Base-by-base conservation (phyloP, 2,797 vertebrate species). In the Centroberyx gerrardi region DNA sequence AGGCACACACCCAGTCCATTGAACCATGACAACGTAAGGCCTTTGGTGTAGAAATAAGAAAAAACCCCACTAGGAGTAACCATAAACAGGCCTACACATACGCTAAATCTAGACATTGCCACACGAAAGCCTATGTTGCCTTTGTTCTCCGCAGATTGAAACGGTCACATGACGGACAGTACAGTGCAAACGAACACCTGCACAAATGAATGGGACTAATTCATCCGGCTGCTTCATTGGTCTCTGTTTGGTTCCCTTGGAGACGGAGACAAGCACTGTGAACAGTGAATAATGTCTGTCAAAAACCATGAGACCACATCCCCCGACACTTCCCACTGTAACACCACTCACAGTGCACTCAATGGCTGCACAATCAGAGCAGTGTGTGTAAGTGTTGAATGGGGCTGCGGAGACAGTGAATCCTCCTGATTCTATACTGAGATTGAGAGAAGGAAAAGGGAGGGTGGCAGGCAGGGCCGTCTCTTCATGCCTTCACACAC, bases 281-380 rank as follows among this genome's bases (percentile, higher is more conserved):
- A 86, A 88, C 69, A 84, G 66, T 59, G 85, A 88, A 88, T 75
- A 85, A 74, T 86, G 88, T 89, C 87, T 86, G 78, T 88, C 87
- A 83, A 86, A 87, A 90, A 78, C 42, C 87, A 85, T 85, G 85
- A 83, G 86, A 85, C 82, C 62, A 81, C 78, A 52, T 90, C 90
- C 90, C 84, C 87, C 62, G 86, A 85, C 62, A 82, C 90, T 86
- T 91, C 87, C 82, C 86, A 88, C 86, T 92, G 91, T 92, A 91
- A 83, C 80, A 72, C 72, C 80, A 64, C 75, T 80, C 65, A 53
- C 74, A 69, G 75, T 29, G 72, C 77, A 53, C 70, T 80, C 81
- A 73, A 27, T 54, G 71, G 60, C 85, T 63, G 55, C 84, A 92
- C 87, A 93, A 90, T 89, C 84, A 53, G 52, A 75, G 72, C 87